Evolutionary conservation across 2,888 invertebrate genomes (phyloP).

Genomic region (Heliconius erato): DNA sequence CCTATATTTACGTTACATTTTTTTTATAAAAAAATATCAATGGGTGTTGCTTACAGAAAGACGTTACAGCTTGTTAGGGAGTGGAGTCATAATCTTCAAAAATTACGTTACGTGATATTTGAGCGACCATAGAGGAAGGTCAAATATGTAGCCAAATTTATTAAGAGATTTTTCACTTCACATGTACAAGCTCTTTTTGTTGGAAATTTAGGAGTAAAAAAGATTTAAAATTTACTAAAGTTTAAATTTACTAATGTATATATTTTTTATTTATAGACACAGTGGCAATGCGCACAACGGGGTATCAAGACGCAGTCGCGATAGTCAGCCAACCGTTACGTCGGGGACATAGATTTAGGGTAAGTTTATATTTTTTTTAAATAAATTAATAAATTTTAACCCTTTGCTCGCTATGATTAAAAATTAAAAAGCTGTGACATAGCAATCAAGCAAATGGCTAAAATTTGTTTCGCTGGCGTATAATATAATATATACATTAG

Average conservation of each 20-base stretch:
- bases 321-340: slow-evolving; percentile 88
- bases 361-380: slow-evolving; percentile 65
- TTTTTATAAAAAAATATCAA: no score
- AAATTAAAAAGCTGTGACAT: no score
- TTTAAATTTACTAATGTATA: neutral
- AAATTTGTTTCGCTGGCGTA: neutral
- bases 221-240: neutral
- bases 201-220: no score
- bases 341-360: slow-evolving; percentile 89
- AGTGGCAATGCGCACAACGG: slow-evolving; percentile 90
- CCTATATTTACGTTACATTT: no score
- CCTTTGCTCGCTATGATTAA: neutral
- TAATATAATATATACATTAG: neutral
- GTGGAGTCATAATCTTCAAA: no score
- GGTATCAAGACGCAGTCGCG: slow-evolving; percentile 94
- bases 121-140: no score
- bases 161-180: no score
- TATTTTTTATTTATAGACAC: slow-evolving; percentile 64
- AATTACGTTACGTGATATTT: no score
- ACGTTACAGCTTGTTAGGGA: no score
- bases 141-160: no score
- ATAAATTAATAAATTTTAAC: neutral
- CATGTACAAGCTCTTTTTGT: no score
- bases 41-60: no score
- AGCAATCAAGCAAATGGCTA: neutral